Evolutionary conservation across 2,113 vertebrate species (phyloP), one percentile per base, ranked within the genome.

Genomic region (Gasterosteus aculeatus): DNA sequence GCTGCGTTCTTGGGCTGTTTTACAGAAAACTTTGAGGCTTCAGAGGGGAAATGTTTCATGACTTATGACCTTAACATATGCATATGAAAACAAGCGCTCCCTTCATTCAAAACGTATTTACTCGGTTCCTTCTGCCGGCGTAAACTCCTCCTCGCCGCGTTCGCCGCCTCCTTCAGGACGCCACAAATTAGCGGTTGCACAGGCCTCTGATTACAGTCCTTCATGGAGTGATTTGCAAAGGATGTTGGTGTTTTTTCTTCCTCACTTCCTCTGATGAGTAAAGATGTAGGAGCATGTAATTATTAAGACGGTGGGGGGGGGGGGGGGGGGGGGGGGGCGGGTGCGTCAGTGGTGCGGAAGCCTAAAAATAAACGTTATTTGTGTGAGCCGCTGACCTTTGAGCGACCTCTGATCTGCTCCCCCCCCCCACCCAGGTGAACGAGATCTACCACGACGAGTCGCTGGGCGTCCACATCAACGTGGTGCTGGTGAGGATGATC

Each of bases 391-490:
- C 10, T 31, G 7, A 46, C 19, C 16, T 29, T 2, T 38, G 38
- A 29, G 9, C 58, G 22, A 38, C 39, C 14, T 7, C 15, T 47
- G 5, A 7, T 18, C 2, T 61, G 9, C 62, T 31, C 18, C 7
- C 19, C 33, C 10, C 56, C 74, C 74, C 53, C 29, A n/a, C n/a
- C 78, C 85, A 99, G 98, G 98, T 99, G 82, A 99, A 99, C 77
- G 98, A 99, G 90, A 99, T 99, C 84, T 99, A 99, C 93, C 98
- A 99, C 0, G 98, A 99, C 7, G 98, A 99, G 59, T 99, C 98
- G 1, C 89, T 99, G 31, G 98, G 96, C 0, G 94, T 96, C 10
- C 98, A 99, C 82, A 97, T 99, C 77, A 99, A 99, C 0, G 97
- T 99, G 1, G 97, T 97, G n/a, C 92, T 99, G 83, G 98, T 99